Evolutionary conservation across 2,113 vertebrate genomes (phyloP).

Genomic region (Gila orcuttii): DNA sequence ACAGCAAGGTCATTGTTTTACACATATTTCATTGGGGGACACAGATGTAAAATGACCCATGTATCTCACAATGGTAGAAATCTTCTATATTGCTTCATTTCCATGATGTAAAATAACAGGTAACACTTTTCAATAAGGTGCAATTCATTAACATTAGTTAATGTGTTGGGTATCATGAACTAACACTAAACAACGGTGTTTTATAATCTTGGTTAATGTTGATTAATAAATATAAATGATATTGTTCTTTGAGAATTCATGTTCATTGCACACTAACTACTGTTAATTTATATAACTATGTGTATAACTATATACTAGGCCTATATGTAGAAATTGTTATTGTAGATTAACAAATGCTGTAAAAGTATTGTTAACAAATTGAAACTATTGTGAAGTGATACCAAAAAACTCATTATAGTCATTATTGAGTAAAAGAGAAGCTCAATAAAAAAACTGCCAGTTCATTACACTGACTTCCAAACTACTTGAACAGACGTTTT

Average conservation of each 20-base stretch:
- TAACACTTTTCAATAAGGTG: too few relatives aligned
- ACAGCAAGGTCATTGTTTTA: too few relatives aligned
- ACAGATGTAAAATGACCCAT: too few relatives aligned
- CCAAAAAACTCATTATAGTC: background rate
- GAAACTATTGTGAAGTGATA: background rate
- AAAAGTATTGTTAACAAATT: background rate
- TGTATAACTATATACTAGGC: too few relatives aligned
- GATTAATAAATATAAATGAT: background rate
- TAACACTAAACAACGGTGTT: background rate
- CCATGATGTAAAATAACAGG: too few relatives aligned
- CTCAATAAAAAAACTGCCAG: conserved; percentile 16
- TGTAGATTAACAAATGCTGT: background rate
- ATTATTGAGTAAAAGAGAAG: background rate
- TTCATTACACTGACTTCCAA: conserved; percentile 47
- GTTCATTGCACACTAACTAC: background rate
- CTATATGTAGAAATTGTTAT: background rate
- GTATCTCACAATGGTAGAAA: too few relatives aligned
- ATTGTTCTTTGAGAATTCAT: background rate
- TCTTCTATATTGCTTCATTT: too few relatives aligned
- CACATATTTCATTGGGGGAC: too few relatives aligned
- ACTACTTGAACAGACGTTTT: conserved; percentile 32
- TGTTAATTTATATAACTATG: background rate
- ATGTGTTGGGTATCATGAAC: background rate
- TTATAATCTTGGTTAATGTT: background rate
- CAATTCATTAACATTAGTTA: background rate